A percentile compares a stretch with the other conserved stretches of the same genome.
These are phyloP conservation scores for Halichoeres trimaculatus DNA, from an alignment of 2,113 vertebrate species.

Conservation along the genomic window DNA sequence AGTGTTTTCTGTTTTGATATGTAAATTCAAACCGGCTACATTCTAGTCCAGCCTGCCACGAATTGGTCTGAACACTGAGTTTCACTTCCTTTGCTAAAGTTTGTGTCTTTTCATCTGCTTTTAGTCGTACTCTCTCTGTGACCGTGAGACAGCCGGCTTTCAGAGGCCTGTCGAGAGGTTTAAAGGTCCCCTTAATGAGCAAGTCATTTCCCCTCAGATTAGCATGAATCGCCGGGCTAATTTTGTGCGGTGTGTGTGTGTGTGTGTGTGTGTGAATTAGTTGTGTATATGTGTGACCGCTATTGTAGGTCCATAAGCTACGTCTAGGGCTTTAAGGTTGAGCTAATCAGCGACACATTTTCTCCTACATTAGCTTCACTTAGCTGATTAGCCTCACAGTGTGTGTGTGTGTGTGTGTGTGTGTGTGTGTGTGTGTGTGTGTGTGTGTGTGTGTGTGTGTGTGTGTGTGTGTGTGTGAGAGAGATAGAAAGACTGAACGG, in stretches of 20 bases:
- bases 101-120: constrained; percentile 18
- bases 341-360: constrained; percentile 79
- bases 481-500: constrained; percentile 14
- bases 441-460: constrained; percentile 35
- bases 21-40: constrained; percentile 32
- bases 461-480: constrained; percentile 20
- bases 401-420: constrained; percentile 35
- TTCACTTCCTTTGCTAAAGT: constrained; percentile 1
- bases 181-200: constrained; percentile 76
- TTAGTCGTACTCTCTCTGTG: constrained; percentile 23
- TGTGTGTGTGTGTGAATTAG: constrained; percentile 1
- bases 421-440: constrained; percentile 19
- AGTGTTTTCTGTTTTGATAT: not conserved
- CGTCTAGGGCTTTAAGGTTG: constrained; percentile 70
- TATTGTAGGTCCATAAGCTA: constrained; percentile 48
- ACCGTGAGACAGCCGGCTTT: constrained; percentile 50
- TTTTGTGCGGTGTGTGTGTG: constrained; percentile 41
- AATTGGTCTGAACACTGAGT: constrained; percentile 35
- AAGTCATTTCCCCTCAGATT: constrained; percentile 78
- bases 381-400: constrained; percentile 55
- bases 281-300: constrained; percentile 24
- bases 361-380: constrained; percentile 72
- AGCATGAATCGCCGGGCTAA: constrained; percentile 64
- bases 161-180: constrained; percentile 71
- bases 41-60: constrained; percentile 3